phyloP scores from a whole-genome alignment of 1,140 invertebrate genomes.

The Linepithema humile region DNA sequence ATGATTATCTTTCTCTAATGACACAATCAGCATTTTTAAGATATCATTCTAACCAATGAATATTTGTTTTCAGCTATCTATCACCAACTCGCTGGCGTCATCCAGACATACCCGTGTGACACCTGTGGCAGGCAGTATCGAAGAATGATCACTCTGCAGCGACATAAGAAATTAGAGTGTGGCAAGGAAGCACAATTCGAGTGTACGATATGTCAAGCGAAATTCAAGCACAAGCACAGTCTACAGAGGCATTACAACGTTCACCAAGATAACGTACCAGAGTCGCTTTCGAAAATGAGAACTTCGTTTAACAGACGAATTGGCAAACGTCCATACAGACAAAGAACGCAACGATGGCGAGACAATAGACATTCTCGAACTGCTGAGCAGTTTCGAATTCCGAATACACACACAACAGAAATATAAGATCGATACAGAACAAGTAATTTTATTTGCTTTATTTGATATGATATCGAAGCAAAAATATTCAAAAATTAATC shows the following conservation, averaged over 20 bases:
- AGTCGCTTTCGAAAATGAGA: neutral
- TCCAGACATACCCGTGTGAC: conserved; percentile 75
- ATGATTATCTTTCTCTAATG: conserved; percentile 6
- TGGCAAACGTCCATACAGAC: no score
- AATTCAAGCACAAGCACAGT: conserved; percentile 82
- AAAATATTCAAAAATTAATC: no score
- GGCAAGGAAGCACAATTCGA: conserved; percentile 81
- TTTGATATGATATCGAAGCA: no score
- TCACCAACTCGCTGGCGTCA: conserved; percentile 5
- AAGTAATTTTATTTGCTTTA: no score
- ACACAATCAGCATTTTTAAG: neutral
- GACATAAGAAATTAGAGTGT: conserved; percentile 81
- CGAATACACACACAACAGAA: neutral
- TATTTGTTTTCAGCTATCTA: conserved; percentile 70
- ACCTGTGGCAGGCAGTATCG: conserved; percentile 78
- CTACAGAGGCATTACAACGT: conserved; percentile 78
- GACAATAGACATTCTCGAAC: neutral
- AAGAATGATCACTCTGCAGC: conserved; percentile 78
- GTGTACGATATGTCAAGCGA: conserved; percentile 78
- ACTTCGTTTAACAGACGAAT: conserved; percentile 46
- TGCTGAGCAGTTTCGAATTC: neutral
- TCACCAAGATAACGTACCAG: conserved; percentile 40
- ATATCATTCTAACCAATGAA: conserved; percentile 47
- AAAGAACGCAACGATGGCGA: neutral
- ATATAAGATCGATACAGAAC: neutral